phyloP scores from a whole-genome alignment of 2,113 vertebrate genomes.

The Ictalurus furcatus region DNA sequence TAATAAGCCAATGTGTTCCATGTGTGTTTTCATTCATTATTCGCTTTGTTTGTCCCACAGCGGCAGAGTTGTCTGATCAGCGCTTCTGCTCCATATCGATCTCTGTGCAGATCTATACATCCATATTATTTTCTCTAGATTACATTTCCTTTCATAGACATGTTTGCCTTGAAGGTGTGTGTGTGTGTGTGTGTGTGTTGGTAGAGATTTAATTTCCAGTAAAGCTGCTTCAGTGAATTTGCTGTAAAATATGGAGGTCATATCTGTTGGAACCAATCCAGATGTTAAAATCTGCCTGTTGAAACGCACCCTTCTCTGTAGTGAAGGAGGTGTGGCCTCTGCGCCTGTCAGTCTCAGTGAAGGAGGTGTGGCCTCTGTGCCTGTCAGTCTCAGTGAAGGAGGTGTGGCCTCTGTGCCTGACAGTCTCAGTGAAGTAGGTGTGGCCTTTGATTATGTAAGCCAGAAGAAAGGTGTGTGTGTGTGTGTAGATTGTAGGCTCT shows the following conservation, averaged over 20 bases:
- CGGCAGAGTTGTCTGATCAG: constrained; percentile 37
- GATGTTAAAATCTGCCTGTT: not conserved
- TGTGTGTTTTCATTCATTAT: constrained; percentile 45
- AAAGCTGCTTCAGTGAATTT: not conserved
- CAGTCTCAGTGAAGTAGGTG: not conserved
- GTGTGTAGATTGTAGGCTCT: no score
- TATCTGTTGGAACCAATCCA: not conserved
- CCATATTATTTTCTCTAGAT: constrained; percentile 21
- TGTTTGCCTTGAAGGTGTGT: not conserved
- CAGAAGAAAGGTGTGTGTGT: not conserved
- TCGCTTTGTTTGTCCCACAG: constrained; percentile 24
- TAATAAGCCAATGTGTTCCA: constrained; percentile 46
- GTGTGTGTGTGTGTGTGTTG: constrained; percentile 14
- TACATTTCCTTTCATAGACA: not conserved
- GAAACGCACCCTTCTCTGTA: not conserved
- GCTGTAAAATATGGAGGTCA: not conserved
- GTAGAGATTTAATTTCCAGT: not conserved
- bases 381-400: no score
- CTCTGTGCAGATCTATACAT: not conserved
- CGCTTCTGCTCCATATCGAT: constrained; percentile 28
- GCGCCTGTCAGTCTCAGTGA: no score
- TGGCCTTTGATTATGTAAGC: not conserved
- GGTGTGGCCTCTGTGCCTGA: not conserved
- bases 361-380: not conserved
- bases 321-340: not conserved